Conservation (phyloP, 1,140 invertebrate genomes). For the Bombus pyrosoma region DNA sequence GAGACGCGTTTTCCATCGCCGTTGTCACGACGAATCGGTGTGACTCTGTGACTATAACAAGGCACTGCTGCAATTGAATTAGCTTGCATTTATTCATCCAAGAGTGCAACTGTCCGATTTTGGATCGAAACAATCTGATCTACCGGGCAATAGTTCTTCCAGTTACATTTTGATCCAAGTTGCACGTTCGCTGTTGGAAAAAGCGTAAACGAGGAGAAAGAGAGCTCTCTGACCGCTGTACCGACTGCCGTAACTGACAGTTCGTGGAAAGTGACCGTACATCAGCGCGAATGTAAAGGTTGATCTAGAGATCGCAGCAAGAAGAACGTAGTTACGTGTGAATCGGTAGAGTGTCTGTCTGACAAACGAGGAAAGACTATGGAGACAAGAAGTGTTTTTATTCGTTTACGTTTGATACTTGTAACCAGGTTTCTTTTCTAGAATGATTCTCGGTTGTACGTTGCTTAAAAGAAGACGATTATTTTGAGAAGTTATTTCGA, state of each 20-base stretch:
- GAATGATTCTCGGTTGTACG: too few relatives aligned
- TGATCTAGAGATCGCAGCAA: conserved; percentile 9
- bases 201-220: background rate
- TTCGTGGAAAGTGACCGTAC: conserved; percentile 34
- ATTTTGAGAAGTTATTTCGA: too few relatives aligned
- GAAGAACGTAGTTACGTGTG: conserved; percentile 9
- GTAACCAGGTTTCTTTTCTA: too few relatives aligned
- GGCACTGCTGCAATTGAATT: background rate
- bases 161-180: conserved; percentile 8
- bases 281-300: conserved; percentile 34
- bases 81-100: background rate
- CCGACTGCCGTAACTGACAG: conserved; percentile 32
- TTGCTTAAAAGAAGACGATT: too few relatives aligned
- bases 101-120: background rate
- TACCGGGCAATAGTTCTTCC: background rate
- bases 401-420: background rate
- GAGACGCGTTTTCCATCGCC: background rate
- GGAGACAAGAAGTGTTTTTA: background rate
- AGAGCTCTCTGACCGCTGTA: background rate
- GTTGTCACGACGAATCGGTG: background rate
- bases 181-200: conserved; percentile 7
- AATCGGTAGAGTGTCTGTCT: background rate
- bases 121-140: background rate
- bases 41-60: background rate
- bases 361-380: conserved; percentile 4